Base-by-base conservation (phyloP, 2,888 invertebrate genomes). In the Tetramorium bicarinatum region DNA sequence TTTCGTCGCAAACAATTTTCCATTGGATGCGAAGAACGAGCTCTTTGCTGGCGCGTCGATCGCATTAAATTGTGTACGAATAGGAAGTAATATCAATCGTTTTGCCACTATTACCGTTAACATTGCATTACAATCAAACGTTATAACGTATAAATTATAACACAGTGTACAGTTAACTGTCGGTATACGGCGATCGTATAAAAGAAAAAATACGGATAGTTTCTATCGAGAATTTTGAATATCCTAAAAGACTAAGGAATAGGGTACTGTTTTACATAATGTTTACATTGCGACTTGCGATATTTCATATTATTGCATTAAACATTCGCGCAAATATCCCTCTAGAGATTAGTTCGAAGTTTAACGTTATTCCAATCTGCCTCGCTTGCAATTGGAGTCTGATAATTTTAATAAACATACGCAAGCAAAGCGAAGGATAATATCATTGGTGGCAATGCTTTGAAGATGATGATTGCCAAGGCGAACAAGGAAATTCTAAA, bases 351-450 rank as follows among this genome's bases (percentile, higher is more conserved):
- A 75, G 21, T 34, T 71, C 71, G 21, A 54, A 34, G 3, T 34
- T 47, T 61, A n/a, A 29, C 41, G 29, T 75, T 62, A 62, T 9
- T 44, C 15, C 62, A 75, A 75, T 21, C 18, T 25, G 18, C 54
- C 44, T 34, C 44, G 44, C 13, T n/a, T 2, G n/a, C 44, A n/a
- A 61, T 59, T 56, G 54, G 29, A 44, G 15, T 34, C 2, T 61
- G 44, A n/a, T 64, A 64, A 52, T 66, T 52, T 76, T 66, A 76
- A 38, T 18, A 18, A 66, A 15, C 61, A 18, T n/a, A n/a, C 61
- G 74, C 61, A 29, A 59, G 61, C 76, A 76, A 66, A 64, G 29
- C 62, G 44, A 25, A 47, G 59, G 15, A 21, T 61, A 61, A 21
- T 25, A 47, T 61, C n/a, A 13, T 74, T 44, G 6, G 29, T 29